Percentiles rank a stretch among this genome's conserved stretches.
Conservation (phyloP, 1,140 invertebrate genomes). For the Drosophila mayri region DNA sequence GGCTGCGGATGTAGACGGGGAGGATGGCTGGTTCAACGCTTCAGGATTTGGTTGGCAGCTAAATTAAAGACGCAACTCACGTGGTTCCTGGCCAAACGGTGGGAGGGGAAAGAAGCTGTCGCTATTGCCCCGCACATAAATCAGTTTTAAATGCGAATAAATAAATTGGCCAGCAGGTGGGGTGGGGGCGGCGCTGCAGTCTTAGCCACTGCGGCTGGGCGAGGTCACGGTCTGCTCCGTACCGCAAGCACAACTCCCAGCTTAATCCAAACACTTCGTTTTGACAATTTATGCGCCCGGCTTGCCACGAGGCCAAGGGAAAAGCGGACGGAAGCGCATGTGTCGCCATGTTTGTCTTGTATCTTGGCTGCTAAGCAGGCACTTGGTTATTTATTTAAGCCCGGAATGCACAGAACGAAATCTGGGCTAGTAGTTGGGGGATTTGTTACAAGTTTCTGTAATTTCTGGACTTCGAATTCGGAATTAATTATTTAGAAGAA, state of each 20-base stretch:
- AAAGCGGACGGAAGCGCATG: conserved; percentile 28
- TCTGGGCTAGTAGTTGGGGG: neutral
- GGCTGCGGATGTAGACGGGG: neutral
- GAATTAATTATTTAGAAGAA: too few species aligned
- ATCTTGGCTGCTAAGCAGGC: conserved; percentile 55
- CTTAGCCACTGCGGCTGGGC: conserved; percentile 22
- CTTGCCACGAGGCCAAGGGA: conserved; percentile 23
- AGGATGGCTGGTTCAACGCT: conserved; percentile 25
- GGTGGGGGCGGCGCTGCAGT: conserved; percentile 21
- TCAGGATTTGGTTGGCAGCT: conserved; percentile 52
- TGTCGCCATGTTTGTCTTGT: conserved; percentile 70
- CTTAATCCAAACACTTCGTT: conserved; percentile 74
- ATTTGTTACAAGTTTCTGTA: neutral
- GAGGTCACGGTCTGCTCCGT: conserved; percentile 44
- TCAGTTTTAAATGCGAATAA: conserved; percentile 82
- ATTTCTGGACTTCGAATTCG: too few species aligned
- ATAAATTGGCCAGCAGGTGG: conserved; percentile 69
- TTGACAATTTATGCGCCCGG: conserved; percentile 72
- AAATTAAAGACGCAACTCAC: conserved; percentile 80
- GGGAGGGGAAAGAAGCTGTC: conserved; percentile 38
- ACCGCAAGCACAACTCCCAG: conserved; percentile 35
- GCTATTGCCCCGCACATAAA: conserved; percentile 64
- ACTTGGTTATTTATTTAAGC: conserved; percentile 69
- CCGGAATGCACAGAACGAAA: conserved; percentile 3
- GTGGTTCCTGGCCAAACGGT: conserved; percentile 28